Evolutionary conservation across 2,888 invertebrate species (phyloP).

Genomic region (Zygothrica quintamaculata): DNA sequence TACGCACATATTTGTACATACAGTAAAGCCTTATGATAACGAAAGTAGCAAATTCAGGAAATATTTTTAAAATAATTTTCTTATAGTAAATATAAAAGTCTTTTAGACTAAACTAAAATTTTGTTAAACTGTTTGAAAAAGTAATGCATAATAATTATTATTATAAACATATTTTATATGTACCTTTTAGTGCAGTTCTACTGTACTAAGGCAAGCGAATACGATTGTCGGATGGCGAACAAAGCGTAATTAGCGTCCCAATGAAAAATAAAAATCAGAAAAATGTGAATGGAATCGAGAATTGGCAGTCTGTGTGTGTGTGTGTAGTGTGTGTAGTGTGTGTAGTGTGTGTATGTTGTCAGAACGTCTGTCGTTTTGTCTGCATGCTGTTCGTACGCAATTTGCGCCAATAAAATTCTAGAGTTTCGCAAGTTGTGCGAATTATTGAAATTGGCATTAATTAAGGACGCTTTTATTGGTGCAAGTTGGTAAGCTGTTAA

Average conservation of each 20-base stretch:
- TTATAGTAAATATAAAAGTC: too few species aligned
- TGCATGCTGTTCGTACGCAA: constrained; percentile 46
- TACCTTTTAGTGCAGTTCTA: background rate
- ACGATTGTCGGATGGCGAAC: constrained; percentile 47
- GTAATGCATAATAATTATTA: too few species aligned
- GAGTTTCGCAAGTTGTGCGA: constrained; percentile 46
- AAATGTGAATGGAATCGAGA: constrained; percentile 50
- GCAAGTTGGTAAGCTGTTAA: constrained; percentile 17
- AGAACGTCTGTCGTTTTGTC: background rate
- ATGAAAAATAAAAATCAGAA: constrained; percentile 44
- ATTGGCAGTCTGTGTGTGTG: constrained; percentile 24
- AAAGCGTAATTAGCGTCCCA: constrained; percentile 78
- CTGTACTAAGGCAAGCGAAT: background rate
- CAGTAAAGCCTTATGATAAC: background rate
- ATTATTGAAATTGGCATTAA: constrained; percentile 76
- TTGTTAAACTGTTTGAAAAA: too few species aligned
- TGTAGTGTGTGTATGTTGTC: constrained; percentile 3
- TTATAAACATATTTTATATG: background rate
- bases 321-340: background rate
- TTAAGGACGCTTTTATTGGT: constrained; percentile 75
- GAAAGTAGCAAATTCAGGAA: background rate
- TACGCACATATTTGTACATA: constrained; percentile 16
- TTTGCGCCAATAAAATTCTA: constrained; percentile 73
- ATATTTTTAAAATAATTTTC: too few species aligned
- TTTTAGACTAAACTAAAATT: too few species aligned